Evolutionary conservation across 2,888 invertebrate genomes (phyloP), one percentile per base, ranked within the genome.

Genomic region (Metellina segmentata): DNA sequence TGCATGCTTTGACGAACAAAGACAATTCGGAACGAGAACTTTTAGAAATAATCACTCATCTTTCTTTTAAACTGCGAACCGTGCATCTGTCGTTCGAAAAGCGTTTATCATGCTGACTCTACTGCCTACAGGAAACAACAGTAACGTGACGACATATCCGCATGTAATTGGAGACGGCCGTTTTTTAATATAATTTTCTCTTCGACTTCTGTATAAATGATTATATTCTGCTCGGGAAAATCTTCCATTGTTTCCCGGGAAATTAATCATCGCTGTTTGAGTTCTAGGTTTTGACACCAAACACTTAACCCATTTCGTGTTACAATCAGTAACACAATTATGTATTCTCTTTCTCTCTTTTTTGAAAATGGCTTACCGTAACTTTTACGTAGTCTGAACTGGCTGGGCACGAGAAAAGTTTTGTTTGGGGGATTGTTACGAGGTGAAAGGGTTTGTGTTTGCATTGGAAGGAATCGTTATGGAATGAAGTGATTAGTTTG

Each of bases 1-100:
- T 91, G 81, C 91, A 91, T 91, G 91, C 91, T 83, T 91, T 91
- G 79, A 83, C 91, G 91, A 91, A 91, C 91, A 91, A 91, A 91
- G 91, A 91, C 91, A 91, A 91, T 87, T 81, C 51, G 20, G 72
- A 81, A 75, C 53, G 71, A 87, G 78, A 91, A 91, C 87, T 91
- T 91, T 91, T 83, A 78, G 91, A 88, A 91, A 91, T 87, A 82
- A 91, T 91, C 91, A 91, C 72, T 91, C 91, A 91, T 91, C 82
- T 91, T 91, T 87, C 87, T 91, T 87, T 83, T 83, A 72, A 78
- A 72, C 78, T 72, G 20, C 48, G 20, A 81, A 75, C 74, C 81
- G 78, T 87, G 91, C 91, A 91, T 91, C 91, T 91, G 91, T 91
- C 91, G 91, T 87, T 72, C 81, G 81, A 70, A 81, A 81, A 91